Conservation (phyloP, 2,888 invertebrate species). For the Tetheella fluctuosa region DNA sequence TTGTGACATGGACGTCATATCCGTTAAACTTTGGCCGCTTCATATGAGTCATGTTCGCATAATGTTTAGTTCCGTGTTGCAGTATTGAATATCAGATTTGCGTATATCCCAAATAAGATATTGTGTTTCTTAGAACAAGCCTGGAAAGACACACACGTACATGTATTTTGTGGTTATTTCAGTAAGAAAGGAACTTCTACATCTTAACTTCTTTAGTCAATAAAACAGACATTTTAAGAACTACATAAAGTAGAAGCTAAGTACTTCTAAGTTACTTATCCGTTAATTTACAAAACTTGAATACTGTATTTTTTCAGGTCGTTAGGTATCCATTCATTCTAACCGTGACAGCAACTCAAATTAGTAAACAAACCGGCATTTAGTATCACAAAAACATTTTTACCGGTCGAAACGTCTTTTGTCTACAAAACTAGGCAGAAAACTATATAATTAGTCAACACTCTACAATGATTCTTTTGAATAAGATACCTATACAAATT, state of each 20-base stretch:
- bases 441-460: constrained; percentile 11
- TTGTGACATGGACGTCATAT: constrained; percentile 1
- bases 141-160: neutral
- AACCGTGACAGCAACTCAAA: neutral
- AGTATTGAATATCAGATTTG: neutral
- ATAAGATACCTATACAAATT: constrained; percentile 11
- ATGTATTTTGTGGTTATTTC: neutral
- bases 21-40: constrained; percentile 4
- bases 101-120: neutral
- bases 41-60: neutral
- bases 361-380: constrained; percentile 5
- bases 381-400: constrained; percentile 8
- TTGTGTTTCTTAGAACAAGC: neutral
- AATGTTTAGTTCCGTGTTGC: constrained; percentile 5
- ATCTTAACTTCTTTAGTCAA: no score
- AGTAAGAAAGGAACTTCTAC: no score
- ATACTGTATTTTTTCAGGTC: neutral
- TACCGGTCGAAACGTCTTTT: constrained; percentile 11
- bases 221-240: no score
- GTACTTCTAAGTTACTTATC: neutral
- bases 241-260: no score
- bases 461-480: constrained; percentile 9
- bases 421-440: constrained; percentile 13
- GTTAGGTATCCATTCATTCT: neutral
- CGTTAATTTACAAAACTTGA: neutral